Conservation (phyloP, 1,140 invertebrate genomes). For the Lordiphosa clarofinis region DNA sequence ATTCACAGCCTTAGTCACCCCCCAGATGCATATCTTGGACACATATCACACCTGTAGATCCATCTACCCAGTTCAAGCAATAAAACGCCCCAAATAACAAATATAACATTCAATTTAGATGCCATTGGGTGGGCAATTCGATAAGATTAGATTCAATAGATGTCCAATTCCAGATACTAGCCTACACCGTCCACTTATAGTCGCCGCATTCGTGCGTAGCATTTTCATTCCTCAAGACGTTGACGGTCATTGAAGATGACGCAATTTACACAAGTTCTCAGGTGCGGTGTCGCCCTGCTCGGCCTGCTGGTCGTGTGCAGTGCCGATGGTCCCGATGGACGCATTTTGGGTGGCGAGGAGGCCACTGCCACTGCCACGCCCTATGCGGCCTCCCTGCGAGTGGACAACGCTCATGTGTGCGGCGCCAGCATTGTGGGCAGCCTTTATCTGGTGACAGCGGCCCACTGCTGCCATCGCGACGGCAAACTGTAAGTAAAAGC, state of each 20-base stretch:
- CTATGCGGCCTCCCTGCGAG: slow-evolving; percentile 52
- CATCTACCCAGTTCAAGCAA: slow-evolving; percentile 20
- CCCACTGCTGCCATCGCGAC: slow-evolving; percentile 58
- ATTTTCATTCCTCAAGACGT: slow-evolving; percentile 20
- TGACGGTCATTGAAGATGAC: slow-evolving; percentile 4
- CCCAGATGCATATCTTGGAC: too few relatives aligned
- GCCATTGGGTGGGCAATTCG: slow-evolving; percentile 20
- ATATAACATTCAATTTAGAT: slow-evolving; percentile 37
- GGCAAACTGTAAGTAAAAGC: slow-evolving; percentile 38
- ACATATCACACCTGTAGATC: too few relatives aligned
- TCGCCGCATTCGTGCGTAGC: slow-evolving; percentile 22
- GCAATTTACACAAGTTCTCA: background rate
- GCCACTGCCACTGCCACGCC: slow-evolving; percentile 39
- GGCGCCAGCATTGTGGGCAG: slow-evolving; percentile 47
- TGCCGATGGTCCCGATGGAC: slow-evolving; percentile 3
- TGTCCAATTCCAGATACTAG: background rate
- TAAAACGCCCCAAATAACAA: slow-evolving; percentile 24
- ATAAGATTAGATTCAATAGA: slow-evolving; percentile 55
- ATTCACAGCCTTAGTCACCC: too few relatives aligned
- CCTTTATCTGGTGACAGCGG: slow-evolving; percentile 54
- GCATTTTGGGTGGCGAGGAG: slow-evolving; percentile 65
- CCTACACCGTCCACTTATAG: slow-evolving; percentile 7
- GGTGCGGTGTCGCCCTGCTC: slow-evolving; percentile 5
- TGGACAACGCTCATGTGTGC: slow-evolving; percentile 65
- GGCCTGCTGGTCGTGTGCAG: background rate